Evolutionary conservation across 2,888 invertebrate species (phyloP).

Genomic region (Epinotia brunnichana): DNA sequence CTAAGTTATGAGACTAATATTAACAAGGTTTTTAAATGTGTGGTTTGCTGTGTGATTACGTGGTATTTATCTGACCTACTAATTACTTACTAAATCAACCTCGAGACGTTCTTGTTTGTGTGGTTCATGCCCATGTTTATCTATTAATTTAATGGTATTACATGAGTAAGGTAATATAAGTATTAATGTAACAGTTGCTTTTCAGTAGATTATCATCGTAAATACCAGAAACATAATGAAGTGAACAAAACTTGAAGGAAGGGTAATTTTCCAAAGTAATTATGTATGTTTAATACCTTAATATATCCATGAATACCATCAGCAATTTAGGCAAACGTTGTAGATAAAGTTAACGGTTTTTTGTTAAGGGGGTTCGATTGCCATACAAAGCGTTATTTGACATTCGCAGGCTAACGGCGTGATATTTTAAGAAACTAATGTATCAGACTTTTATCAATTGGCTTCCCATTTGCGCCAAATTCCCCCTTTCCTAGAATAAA

Average conservation of each 20-base stretch:
- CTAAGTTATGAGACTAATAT: slow-evolving; percentile 37
- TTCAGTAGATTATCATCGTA: not conserved
- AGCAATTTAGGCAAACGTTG: slow-evolving; percentile 24
- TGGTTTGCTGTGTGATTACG: slow-evolving; percentile 37
- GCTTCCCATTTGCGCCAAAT: no score
- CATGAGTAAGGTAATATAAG: not conserved
- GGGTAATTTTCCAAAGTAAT: slow-evolving; percentile 3
- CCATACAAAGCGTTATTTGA: no score
- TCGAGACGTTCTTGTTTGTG: slow-evolving; percentile 17
- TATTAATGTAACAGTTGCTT: not conserved
- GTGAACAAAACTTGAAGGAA: not conserved
- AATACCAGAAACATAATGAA: not conserved
- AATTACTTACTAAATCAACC: slow-evolving; percentile 40
- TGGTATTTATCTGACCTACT: slow-evolving; percentile 38
- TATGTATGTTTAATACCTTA: not conserved
- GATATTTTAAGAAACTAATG: no score
- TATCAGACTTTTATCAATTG: no score
- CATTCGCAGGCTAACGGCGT: no score
- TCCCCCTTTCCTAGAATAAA: no score
- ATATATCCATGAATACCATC: slow-evolving; percentile 17
- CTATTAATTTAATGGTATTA: slow-evolving; percentile 5
- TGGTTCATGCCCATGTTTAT: slow-evolving; percentile 22
- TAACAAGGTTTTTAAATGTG: slow-evolving; percentile 35
- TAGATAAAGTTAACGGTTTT: slow-evolving; percentile 34
- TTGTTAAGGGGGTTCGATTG: no score